Conservation (phyloP, 1,140 invertebrate genomes). For the Tetranychus urticae region DNA sequence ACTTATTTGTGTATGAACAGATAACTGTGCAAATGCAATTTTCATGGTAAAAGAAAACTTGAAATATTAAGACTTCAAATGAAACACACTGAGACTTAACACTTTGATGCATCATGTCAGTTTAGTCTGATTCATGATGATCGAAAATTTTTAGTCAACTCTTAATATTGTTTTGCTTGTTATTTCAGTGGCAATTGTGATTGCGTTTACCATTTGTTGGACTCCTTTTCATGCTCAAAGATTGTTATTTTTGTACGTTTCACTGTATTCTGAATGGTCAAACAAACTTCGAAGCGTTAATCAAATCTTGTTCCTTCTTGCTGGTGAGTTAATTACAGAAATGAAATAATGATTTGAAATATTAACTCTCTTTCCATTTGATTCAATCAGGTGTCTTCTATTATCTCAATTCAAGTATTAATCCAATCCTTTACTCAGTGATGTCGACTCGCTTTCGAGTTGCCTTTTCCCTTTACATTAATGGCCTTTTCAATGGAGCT, state of each 20-base stretch:
- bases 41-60: too few relatives aligned
- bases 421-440: conserved; percentile 16
- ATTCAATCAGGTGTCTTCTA: conserved; percentile 14
- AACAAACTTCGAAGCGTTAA: conserved; percentile 13
- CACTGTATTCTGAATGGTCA: conserved; percentile 18
- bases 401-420: conserved; percentile 17
- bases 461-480: conserved; percentile 12
- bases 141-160: not conserved
- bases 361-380: not conserved
- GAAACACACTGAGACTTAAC: not conserved
- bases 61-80: not conserved
- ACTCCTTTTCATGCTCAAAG: conserved; percentile 75
- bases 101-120: not conserved
- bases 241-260: conserved; percentile 45
- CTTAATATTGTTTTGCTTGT: conserved; percentile 11
- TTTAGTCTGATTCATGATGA: not conserved
- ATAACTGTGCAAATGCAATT: too few relatives aligned
- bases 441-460: conserved; percentile 17
- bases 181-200: conserved; percentile 58
- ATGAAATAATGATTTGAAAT: not conserved
- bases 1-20: too few relatives aligned
- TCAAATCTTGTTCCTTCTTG: conserved; percentile 13
- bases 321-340: conserved; percentile 9
- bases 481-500: not conserved
- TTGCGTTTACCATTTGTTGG: conserved; percentile 81